Base-by-base conservation (phyloP, 1,140 invertebrate species). In the Brachionus asplanchnoidis region DNA sequence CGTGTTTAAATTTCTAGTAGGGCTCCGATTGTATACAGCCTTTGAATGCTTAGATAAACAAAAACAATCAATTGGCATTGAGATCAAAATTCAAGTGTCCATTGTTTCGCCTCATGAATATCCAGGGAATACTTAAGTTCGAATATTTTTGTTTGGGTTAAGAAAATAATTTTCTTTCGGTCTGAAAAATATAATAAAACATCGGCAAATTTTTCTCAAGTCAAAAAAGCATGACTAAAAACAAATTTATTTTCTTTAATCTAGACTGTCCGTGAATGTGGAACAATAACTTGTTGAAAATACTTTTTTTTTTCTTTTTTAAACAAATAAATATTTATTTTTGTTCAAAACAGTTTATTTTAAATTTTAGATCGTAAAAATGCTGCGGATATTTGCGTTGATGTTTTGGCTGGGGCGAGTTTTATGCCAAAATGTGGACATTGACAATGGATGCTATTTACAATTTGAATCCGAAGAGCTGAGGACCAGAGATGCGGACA, bases 181-280 rank as follows among this genome's bases (percentile, higher is more conserved):
- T 73, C 68, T 73, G 32, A 73, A 36, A 73, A 73, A 44, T 40
- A 36, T 36, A 73, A 73, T 12, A 73, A 73, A 73, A 73, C n/a
- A 40, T 73, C 26, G n/a, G 68, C 36, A 73, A 73, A 5, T n/a
- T 73, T 36, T 68, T 73, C 12, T 73, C 14, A 12, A 73, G 14
- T 28, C 65, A 68, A 26, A 73, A 40, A 73, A 73, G n/a, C 68
- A 73, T 73, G 68, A 73, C 28, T 40, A 68, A 36, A 28, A 68
- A 68, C 23, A 36, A 68, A 68, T 68, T 68, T 32, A 28, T 68
- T 68, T 68, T 73, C 23, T 73, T 73, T 42, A 40, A 40, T 36
- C 6, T 73, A 36, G 28, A 40, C 32, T 73, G 68, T 73, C 68
- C 68, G 28, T 68, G 17, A 56, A 56, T 56, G 53, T 56, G 53